phyloP scores from a whole-genome alignment of 2,113 vertebrate genomes.

The Lagenorhynchus albirostris region DNA sequence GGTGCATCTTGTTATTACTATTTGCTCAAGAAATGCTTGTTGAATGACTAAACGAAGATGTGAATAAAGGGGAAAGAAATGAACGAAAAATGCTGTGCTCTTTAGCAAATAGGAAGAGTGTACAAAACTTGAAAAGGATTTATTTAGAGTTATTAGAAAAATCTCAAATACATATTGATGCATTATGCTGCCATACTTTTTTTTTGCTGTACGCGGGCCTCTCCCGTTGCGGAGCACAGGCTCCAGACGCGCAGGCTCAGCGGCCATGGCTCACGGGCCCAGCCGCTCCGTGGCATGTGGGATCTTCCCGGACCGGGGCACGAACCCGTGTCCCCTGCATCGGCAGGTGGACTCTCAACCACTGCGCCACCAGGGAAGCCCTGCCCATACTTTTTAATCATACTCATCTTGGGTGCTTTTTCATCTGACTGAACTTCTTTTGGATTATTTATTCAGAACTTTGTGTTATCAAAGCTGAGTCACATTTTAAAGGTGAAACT shows the following conservation, averaged over 20 bases:
- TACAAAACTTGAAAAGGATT: slow-evolving; percentile 58
- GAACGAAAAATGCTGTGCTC: neutral
- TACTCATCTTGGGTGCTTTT: slow-evolving; percentile 56
- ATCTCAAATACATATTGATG: slow-evolving; percentile 41
- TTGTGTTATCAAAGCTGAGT: neutral
- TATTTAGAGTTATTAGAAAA: slow-evolving; percentile 35
- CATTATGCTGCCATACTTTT: slow-evolving; percentile 50
- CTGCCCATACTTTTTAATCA: slow-evolving; percentile 60
- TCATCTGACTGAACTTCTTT: slow-evolving; percentile 58
- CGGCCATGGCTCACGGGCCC: no score
- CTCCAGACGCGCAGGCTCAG: no score
- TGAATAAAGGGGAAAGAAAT: neutral
- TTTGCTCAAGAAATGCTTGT: neutral
- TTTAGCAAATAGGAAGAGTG: neutral
- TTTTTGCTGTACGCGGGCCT: neutral
- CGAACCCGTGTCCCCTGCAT: no score
- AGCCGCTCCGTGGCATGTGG: no score
- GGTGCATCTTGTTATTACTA: neutral
- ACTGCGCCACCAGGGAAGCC: no score
- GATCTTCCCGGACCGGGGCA: no score
- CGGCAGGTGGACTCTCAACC: no score
- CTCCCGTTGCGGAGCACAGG: no score
- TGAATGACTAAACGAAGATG: neutral
- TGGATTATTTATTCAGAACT: slow-evolving; percentile 57
- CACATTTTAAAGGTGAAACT: slow-evolving; percentile 32